These are phyloP conservation scores for Podocnemis expansa DNA, from an alignment of 2,113 vertebrate species.

Conservation along the genomic window DNA sequence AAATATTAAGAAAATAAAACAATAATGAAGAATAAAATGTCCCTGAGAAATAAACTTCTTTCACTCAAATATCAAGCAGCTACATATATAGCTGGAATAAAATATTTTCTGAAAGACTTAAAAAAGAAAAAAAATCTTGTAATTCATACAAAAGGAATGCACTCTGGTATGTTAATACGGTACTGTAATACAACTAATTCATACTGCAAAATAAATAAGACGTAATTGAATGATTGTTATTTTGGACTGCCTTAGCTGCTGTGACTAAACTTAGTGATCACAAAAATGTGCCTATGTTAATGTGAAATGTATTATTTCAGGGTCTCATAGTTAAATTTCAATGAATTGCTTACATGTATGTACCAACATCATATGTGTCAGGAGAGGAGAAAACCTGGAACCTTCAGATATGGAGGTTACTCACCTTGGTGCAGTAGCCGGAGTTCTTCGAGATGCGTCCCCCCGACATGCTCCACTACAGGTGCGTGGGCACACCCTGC, in stretches of 20 bases:
- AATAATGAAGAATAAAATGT: background rate
- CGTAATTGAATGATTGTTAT: background rate
- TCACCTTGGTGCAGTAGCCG: too few species aligned
- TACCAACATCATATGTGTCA: background rate
- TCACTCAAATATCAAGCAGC: background rate
- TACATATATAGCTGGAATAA: background rate
- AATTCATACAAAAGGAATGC: background rate
- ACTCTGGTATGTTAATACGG: background rate
- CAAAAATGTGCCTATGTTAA: background rate
- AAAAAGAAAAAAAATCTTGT: background rate
- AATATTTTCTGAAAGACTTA: background rate
- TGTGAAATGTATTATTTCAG: background rate
- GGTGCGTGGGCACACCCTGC: too few species aligned
- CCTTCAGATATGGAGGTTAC: too few species aligned
- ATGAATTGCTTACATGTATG: background rate
- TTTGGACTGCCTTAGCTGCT: background rate
- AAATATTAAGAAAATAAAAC: conserved; percentile 38
- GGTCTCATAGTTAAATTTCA: background rate
- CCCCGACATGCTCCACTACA: too few species aligned
- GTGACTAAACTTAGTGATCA: background rate
- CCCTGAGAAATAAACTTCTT: background rate
- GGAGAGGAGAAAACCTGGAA: background rate
- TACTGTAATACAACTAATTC: background rate
- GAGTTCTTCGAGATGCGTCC: too few species aligned
- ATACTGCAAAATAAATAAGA: background rate